A percentile compares a stretch with the other conserved stretches of the same genome.
phyloP scores from a whole-genome alignment of 2,888 invertebrate genomes.

The Tachina fera region DNA sequence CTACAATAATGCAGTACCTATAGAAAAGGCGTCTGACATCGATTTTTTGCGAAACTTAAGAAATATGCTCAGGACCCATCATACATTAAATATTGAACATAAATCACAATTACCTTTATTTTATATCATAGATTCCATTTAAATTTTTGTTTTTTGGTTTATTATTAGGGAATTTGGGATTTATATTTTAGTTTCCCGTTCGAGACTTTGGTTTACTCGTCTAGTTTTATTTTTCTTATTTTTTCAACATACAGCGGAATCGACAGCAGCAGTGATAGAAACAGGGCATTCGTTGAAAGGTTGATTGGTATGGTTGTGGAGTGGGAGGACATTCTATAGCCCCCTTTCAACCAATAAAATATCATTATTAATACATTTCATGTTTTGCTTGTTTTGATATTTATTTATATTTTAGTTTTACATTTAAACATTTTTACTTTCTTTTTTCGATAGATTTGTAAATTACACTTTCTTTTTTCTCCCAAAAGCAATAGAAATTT shows the following conservation, averaged over 20 bases:
- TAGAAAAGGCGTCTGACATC: slow-evolving; percentile 24
- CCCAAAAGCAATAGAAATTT: slow-evolving; percentile 25
- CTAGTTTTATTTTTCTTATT: slow-evolving; percentile 18
- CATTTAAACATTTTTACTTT: background rate
- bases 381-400: slow-evolving; percentile 3
- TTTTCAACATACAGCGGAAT: slow-evolving; percentile 29
- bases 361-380: slow-evolving; percentile 26
- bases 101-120: slow-evolving; percentile 43
- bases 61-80: background rate
- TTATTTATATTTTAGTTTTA: background rate
- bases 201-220: slow-evolving; percentile 24
- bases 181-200: slow-evolving; percentile 14
- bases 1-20: slow-evolving; percentile 3
- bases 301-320: slow-evolving; percentile 7
- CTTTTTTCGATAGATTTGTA: slow-evolving; percentile 29
- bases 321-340: slow-evolving; percentile 23
- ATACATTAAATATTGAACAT: background rate
- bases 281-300: slow-evolving; percentile 29
- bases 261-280: slow-evolving; percentile 20
- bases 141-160: background rate
- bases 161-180: background rate
- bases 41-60: slow-evolving; percentile 43
- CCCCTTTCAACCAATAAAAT: background rate
- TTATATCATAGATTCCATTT: slow-evolving; percentile 45
- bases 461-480: slow-evolving; percentile 7